Evolutionary conservation across 92 coral and sea anemone genomes (phyloP).

Genomic region (Palythoa heliodiscus): DNA sequence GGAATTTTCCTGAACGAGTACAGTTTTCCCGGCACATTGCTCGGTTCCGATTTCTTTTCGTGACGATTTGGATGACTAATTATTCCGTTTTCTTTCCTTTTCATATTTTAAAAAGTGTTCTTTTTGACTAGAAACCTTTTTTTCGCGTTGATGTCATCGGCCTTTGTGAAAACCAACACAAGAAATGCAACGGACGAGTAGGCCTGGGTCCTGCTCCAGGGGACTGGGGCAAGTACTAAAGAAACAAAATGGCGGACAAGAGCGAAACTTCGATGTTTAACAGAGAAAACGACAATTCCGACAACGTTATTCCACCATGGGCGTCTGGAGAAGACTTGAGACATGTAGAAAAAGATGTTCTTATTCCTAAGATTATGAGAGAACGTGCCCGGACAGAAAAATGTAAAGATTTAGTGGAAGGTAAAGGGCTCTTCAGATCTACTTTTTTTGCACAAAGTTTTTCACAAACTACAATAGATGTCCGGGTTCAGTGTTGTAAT

Average conservation of each 20-base stretch:
- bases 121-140: background rate
- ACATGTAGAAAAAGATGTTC: constrained; percentile 90
- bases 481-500: too few species aligned
- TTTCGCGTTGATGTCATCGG: background rate
- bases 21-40: constrained; percentile 33
- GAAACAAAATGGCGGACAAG: constrained; percentile 59
- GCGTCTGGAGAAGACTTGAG: constrained; percentile 81
- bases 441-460: too few species aligned
- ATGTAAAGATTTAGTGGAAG: constrained; percentile 86
- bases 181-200: background rate
- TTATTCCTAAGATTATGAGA: constrained; percentile 92
- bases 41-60: constrained; percentile 18
- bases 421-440: constrained; percentile 24
- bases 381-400: constrained; percentile 76
- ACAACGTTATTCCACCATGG: constrained; percentile 71
- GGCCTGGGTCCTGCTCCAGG: background rate
- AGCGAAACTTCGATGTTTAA: background rate
- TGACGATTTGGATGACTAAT: background rate
- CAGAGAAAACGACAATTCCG: background rate
- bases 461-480: too few species aligned
- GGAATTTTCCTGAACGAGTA: constrained; percentile 63
- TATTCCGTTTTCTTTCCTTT: constrained; percentile 40
- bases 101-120: constrained; percentile 30
- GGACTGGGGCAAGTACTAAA: background rate
- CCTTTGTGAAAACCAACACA: background rate